A percentile compares a stretch with the other conserved stretches of the same genome.
phyloP scores from a whole-genome alignment of 2,797 vertebrate genomes.

The Lagorchestes hirsutus region DNA sequence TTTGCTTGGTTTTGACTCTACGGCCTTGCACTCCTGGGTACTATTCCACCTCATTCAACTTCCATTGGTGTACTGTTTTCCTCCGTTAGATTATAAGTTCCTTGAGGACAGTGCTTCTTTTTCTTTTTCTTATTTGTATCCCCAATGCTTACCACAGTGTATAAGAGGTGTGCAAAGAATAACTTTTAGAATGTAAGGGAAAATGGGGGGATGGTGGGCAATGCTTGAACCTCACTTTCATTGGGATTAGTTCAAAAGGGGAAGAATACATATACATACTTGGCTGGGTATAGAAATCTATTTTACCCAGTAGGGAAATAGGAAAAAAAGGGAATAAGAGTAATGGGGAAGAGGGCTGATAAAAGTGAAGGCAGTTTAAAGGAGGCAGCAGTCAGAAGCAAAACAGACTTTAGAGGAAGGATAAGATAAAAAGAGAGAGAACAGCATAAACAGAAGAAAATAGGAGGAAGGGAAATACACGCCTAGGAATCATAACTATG shows the following conservation, averaged over 20 bases:
- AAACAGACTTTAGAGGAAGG: background rate
- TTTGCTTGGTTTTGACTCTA: background rate
- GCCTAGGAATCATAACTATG: background rate
- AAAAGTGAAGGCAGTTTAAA: background rate
- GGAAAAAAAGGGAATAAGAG: background rate
- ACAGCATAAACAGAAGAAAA: too few species aligned
- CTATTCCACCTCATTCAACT: background rate
- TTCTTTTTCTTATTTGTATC: background rate
- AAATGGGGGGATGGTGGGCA: too few species aligned
- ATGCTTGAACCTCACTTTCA: too few species aligned
- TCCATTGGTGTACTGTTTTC: background rate
- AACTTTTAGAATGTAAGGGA: background rate
- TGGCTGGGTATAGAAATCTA: background rate
- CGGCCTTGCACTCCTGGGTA: background rate
- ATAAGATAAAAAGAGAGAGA: too few species aligned
- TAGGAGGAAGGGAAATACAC: background rate
- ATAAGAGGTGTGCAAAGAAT: background rate
- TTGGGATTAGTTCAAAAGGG: background rate
- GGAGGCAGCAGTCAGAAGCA: background rate
- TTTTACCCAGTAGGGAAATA: background rate
- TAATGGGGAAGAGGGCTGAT: background rate
- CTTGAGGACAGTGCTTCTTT: background rate
- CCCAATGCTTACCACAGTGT: background rate
- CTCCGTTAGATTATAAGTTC: background rate
- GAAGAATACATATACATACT: background rate